Conservation (phyloP, 2,797 vertebrate genomes). For the Pangasius krempfi region DNA sequence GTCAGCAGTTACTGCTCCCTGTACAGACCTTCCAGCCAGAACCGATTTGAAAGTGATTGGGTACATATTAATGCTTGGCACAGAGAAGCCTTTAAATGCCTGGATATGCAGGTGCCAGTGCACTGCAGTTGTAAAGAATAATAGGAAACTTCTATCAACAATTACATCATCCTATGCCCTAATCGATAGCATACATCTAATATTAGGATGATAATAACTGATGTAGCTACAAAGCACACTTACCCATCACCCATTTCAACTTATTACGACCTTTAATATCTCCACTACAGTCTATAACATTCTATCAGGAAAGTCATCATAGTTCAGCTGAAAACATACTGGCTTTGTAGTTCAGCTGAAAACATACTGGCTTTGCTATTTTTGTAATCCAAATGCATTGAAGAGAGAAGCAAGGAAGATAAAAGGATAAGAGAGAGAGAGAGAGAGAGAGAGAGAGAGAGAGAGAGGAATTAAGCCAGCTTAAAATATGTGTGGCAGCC, state of each 20-base stretch:
- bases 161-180: background rate
- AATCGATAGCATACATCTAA: background rate
- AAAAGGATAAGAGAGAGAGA: background rate
- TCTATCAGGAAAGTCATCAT: constrained; percentile 11
- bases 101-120: background rate
- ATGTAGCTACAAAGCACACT: background rate
- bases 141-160: background rate
- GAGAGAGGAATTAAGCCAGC: constrained; percentile 38
- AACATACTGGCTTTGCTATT: constrained; percentile 22
- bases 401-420: background rate
- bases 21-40: constrained; percentile 5
- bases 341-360: background rate
- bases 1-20: constrained; percentile 29
- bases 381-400: constrained; percentile 22
- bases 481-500: constrained; percentile 30
- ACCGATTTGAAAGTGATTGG: constrained; percentile 17
- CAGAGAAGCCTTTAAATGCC: background rate
- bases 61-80: constrained; percentile 16
- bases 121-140: background rate
- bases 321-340: constrained; percentile 30
- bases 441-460: constrained; percentile 7
- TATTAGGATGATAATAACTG: background rate
- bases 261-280: constrained; percentile 25
- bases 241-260: background rate
- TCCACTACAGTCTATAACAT: background rate